Evolutionary conservation across 2,113 vertebrate genomes (phyloP).

Genomic region (Marcusenius ussheri): DNA sequence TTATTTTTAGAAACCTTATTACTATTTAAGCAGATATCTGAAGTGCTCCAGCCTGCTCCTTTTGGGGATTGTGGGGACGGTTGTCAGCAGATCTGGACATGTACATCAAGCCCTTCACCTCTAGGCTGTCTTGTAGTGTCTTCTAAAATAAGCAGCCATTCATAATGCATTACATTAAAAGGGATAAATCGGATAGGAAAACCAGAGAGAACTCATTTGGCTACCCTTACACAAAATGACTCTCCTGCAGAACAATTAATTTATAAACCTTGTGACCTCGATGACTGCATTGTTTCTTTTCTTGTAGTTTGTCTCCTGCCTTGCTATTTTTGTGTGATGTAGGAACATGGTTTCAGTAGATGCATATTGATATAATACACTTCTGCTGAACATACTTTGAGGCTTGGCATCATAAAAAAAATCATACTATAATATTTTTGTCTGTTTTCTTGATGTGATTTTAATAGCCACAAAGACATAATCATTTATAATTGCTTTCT

Average conservation of each 20-base stretch:
- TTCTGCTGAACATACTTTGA: neutral
- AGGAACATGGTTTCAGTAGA: neutral
- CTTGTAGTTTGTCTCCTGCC: neutral
- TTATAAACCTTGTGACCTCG: neutral
- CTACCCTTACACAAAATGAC: neutral
- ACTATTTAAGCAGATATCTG: neutral
- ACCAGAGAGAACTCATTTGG: neutral
- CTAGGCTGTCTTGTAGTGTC: neutral
- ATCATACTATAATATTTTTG: neutral
- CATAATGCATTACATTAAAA: neutral
- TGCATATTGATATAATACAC: neutral
- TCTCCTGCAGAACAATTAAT: neutral
- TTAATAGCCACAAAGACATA: neutral
- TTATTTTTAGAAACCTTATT: neutral
- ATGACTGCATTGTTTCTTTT: neutral
- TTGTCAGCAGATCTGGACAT: neutral
- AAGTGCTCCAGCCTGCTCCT: neutral
- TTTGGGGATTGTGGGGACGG: neutral
- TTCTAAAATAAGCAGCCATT: conserved; percentile 1
- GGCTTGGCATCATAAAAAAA: neutral
- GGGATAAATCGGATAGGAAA: neutral
- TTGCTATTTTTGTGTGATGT: neutral
- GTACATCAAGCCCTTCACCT: neutral
- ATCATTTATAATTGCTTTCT: neutral
- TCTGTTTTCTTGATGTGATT: neutral